Evolutionary conservation across 2,888 invertebrate species (phyloP).

Genomic region (Drosophila suboccidentalis): DNA sequence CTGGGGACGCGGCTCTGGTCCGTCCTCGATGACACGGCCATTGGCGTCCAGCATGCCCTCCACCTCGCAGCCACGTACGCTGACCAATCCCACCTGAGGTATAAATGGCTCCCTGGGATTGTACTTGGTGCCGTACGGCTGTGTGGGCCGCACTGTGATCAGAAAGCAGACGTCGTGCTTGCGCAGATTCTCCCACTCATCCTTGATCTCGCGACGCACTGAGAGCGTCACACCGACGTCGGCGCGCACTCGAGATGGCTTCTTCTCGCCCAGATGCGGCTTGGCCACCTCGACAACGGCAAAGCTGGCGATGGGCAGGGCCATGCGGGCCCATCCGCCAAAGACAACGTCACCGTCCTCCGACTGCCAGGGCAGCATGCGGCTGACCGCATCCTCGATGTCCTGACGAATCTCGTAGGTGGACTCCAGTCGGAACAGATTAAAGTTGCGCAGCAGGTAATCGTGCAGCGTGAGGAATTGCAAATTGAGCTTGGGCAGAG

Average conservation of each 20-base stretch:
- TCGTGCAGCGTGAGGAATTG: constrained; percentile 99
- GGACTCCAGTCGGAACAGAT: constrained; percentile 98
- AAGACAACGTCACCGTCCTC: constrained; percentile 95
- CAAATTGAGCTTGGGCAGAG: constrained; percentile 98
- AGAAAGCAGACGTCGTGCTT: constrained; percentile 99
- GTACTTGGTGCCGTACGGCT: constrained; percentile 93
- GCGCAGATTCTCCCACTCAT: constrained; percentile 98
- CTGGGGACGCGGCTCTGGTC: constrained; percentile 94
- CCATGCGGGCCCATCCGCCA: constrained; percentile 99
- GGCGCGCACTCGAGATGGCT: constrained; percentile 97
- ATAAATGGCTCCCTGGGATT: constrained; percentile 94
- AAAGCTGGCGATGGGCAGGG: constrained; percentile 96
- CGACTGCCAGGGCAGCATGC: constrained; percentile 97
- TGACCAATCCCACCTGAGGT: constrained; percentile 95
- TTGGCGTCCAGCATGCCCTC: constrained; percentile 99
- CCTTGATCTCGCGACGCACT: constrained; percentile 95
- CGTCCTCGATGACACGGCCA: constrained; percentile 98
- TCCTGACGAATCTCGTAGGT: constrained; percentile 98
- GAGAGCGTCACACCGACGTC: constrained; percentile 97
- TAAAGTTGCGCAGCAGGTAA: constrained; percentile 98
- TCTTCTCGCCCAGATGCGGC: constrained; percentile 96
- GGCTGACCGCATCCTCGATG: constrained; percentile 97
- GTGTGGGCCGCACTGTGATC: constrained; percentile 94
- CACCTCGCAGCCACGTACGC: constrained; percentile 98
- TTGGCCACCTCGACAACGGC: constrained; percentile 97